Base-by-base conservation (phyloP, 2,888 invertebrate genomes). In the Microdon myrmicae region DNA sequence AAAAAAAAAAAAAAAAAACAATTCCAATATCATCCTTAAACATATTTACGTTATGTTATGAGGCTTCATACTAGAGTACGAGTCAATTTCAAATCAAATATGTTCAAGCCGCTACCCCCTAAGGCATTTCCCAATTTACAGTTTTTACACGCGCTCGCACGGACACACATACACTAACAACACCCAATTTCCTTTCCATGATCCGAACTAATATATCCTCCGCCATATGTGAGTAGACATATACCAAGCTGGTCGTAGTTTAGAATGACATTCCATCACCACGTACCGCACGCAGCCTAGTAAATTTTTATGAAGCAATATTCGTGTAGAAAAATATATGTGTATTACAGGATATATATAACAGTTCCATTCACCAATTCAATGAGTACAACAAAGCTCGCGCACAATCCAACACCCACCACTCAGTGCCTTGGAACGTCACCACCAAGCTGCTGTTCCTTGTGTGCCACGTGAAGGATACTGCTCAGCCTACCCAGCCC, bases 231-330 rank as follows among this genome's bases (percentile, higher is more conserved):
- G 23, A 17, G 34, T 45, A 32, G 29, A 38, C 12, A 22, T 34
- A 13, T 19, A 12, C 43, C 37, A 32, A 25, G 35, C 26, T 7
- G 51, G 53, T 32, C 53, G 47, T 64, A 58, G 58, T 58, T 64
- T 64, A 58, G 64, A 64, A 64, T 64, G 64, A 64, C 64, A 64
- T 64, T 64, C 64, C 58, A 64, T 64, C 64, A 64, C 64, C 58
- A 64, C 58, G 64, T 58, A 64, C 37, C 45, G 64, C 64, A 64
- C 64, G 64, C 58, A 64, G 53, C 45, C 58, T 58, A 58, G 58
- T 64, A 64, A 64, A 64, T 64, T 64, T 64, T 64, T 64, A 64
- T 64, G 64, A 64, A 53, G 51, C 64, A 64, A 64, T 64, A 64
- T 64, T 64, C 58, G 28, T 4, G 22, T 47, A 29, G 23, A 26